These are phyloP conservation scores for Ceratotherium simum DNA, from an alignment of 2,113 vertebrate genomes.

Conservation along the genomic window DNA sequence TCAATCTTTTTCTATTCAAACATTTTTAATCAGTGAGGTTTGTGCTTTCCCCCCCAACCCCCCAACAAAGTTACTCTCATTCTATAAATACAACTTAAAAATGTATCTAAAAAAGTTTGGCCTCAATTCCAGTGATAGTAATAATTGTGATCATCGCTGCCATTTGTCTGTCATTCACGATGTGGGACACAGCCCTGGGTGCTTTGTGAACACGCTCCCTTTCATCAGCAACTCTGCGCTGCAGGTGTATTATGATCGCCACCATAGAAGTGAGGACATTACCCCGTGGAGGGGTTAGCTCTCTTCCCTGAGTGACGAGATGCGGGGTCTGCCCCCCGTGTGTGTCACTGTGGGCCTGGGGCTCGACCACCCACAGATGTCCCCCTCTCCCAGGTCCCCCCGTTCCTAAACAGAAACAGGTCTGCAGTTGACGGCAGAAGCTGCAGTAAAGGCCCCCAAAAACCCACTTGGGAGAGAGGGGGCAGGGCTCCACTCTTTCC, in stretches of 20 bases:
- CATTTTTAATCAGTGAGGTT: fast-evolving
- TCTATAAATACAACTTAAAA: neutral
- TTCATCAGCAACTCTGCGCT: fast-evolving
- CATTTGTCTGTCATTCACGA: fast-evolving
- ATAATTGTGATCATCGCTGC: fast-evolving
- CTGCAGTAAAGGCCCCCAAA: fast-evolving
- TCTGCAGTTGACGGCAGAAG: neutral
- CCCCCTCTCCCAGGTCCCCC: fast-evolving
- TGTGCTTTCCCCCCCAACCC: fast-evolving
- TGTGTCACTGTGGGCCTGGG: fast-evolving
- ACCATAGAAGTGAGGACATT: fast-evolving
- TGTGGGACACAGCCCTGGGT: too few species aligned
- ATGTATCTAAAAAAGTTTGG: too few species aligned
- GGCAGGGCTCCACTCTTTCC: too few species aligned
- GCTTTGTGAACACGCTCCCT: fast-evolving
- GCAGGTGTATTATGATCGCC: fast-evolving
- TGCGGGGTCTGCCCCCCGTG: fast-evolving
- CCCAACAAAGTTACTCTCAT: fast-evolving
- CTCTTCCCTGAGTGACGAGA: fast-evolving
- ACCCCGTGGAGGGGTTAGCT: fast-evolving
- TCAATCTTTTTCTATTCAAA: neutral
- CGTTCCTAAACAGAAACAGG: neutral
- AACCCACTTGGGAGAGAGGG: neutral
- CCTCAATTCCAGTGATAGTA: fast-evolving
- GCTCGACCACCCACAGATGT: neutral